These are phyloP conservation scores for Diprion similis DNA, from an alignment of 1,140 invertebrate genomes.

Conservation along the genomic window DNA sequence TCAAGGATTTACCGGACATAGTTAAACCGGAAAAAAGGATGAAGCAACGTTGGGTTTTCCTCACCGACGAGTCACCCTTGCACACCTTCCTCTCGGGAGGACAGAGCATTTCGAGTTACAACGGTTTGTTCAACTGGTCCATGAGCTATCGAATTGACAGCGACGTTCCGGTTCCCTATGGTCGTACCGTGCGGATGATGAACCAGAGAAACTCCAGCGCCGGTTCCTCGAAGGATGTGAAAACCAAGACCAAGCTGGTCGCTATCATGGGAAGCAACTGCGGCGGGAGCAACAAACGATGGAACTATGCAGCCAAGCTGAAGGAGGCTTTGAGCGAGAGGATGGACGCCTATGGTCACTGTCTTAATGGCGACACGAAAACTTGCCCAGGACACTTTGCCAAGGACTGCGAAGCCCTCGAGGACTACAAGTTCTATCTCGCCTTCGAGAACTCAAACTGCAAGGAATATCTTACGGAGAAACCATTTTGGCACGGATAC, in stretches of 20 bases:
- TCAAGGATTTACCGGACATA: constrained; percentile 48
- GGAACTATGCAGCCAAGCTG: constrained; percentile 67
- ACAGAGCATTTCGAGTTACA: constrained; percentile 57
- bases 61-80: constrained; percentile 68
- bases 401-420: constrained; percentile 64
- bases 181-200: constrained; percentile 59
- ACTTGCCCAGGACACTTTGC: constrained; percentile 68
- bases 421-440: constrained; percentile 76
- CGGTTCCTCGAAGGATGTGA: constrained; percentile 34
- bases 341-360: constrained; percentile 47
- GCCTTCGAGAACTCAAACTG: constrained; percentile 80
- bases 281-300: constrained; percentile 61
- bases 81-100: constrained; percentile 58
- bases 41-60: constrained; percentile 68
- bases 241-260: constrained; percentile 57
- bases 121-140: constrained; percentile 77
- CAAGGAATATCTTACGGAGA: constrained; percentile 76
- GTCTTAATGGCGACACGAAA: constrained; percentile 44
- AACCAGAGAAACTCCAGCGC: constrained; percentile 15
- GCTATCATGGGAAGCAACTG: constrained; percentile 73
- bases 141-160: constrained; percentile 77
- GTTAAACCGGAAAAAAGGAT: constrained; percentile 33
- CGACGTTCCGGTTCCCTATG: constrained; percentile 75
- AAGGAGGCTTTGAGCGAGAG: constrained; percentile 49
- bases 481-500: constrained; percentile 72